Base-by-base conservation (phyloP, 2,888 invertebrate species). In the Morpho deidamia region DNA sequence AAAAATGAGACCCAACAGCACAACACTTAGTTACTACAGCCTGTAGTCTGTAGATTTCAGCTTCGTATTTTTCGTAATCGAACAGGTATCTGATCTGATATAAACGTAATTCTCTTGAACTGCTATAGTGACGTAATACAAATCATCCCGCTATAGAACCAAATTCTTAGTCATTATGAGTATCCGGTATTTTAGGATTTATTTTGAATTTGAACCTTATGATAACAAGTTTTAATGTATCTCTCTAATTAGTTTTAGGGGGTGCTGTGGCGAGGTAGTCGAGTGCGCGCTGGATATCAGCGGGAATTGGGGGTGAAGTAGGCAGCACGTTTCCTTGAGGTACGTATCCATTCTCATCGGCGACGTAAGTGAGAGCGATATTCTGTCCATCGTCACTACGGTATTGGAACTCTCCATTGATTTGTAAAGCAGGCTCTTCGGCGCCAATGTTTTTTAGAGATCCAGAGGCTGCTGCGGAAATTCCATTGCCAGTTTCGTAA, bases 281-380 rank as follows among this genome's bases (percentile, higher is more conserved):
- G 44, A 94, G 79, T 32, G 94, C 92, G 52, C 91, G 91, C 68
- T 92, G 92, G 67, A 94, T 94, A 51, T 91, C 93, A 56, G 88
- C 91, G 48, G 94, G 94, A 58, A 94, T 92, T 57, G 94, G 94
- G 40, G 93, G 94, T 33, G 94, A 90, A 1, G 92, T 92, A 35
- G 93, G 93, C 1, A 93, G 72, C 65, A 92, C 92, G 12, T 84
- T 84, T n/a, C 92, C 92, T 65, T 84, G 89, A 8, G 93, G 92
- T 71, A 92, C 92, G 86, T 89, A 94, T 47, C 94, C 94, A 63
- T 94, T 93, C 72, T 94, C 94, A 68, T 94, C 92, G 49, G 94
- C 94, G 39, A 91, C 78, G 79, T 94, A 94, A 1, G 87, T 81
- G 55, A 94, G 69, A 63, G 91, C 89, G 65, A 93, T 91, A 57